These are phyloP conservation scores for Piezodorus guildinii DNA, from an alignment of 1,140 invertebrate genomes.

Conservation along the genomic window DNA sequence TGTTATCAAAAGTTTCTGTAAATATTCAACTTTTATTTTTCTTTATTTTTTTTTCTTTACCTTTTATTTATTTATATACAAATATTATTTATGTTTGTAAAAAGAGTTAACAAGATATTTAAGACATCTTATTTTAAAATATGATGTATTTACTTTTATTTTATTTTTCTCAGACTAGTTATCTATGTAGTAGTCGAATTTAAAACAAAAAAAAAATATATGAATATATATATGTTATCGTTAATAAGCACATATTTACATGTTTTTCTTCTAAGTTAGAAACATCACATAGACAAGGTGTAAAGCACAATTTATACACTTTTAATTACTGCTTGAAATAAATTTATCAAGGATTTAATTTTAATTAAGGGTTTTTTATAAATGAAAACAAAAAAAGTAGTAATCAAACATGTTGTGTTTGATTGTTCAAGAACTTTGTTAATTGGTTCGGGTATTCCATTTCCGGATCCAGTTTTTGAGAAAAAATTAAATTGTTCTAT, in stretches of 20 bases:
- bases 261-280: too few species aligned
- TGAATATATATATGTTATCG: too few species aligned
- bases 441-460: not conserved
- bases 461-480: not conserved
- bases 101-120: not conserved
- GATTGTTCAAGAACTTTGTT: not conserved
- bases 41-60: not conserved
- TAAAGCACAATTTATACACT: too few species aligned
- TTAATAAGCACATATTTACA: too few species aligned
- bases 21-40: not conserved
- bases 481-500: constrained; percentile 1
- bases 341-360: not conserved
- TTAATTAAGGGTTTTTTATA: not conserved
- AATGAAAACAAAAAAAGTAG: not conserved
- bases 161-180: too few species aligned
- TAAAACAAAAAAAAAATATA: too few species aligned
- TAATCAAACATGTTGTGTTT: not conserved
- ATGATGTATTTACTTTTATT: too few species aligned
- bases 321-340: not conserved
- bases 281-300: too few species aligned
- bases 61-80: not conserved
- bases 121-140: too few species aligned
- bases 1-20: constrained; percentile 1
- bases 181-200: too few species aligned
- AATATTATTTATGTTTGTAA: not conserved